Percentiles rank a stretch among this genome's conserved stretches.
phyloP scores from a whole-genome alignment of 2,113 vertebrate genomes.

The Echinops telfairi region DNA sequence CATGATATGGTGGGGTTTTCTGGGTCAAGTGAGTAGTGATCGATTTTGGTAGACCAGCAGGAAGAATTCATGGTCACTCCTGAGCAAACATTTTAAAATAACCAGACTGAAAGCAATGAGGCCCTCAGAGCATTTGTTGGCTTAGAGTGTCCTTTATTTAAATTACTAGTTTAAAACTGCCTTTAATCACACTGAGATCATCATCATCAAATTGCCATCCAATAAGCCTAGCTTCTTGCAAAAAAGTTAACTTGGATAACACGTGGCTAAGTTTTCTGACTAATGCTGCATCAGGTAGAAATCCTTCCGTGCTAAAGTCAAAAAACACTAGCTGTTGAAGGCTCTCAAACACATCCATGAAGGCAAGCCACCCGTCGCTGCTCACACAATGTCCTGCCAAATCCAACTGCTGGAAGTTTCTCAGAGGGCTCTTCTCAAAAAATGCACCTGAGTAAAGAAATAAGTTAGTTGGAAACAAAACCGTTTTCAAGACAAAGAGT shows the following conservation, averaged over 20 bases:
- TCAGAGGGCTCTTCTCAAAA: constrained; percentile 67
- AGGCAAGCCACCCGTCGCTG: constrained; percentile 79
- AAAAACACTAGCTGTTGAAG: constrained; percentile 78
- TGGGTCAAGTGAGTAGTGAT: too few relatives aligned
- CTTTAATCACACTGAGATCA: constrained; percentile 77
- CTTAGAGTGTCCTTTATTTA: constrained; percentile 42
- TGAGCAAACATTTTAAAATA: constrained; percentile 35
- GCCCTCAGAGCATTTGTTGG: not conserved
- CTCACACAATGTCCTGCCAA: constrained; percentile 76
- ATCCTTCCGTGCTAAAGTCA: constrained; percentile 78
- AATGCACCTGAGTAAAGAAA: constrained; percentile 71
- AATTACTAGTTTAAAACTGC: constrained; percentile 76
- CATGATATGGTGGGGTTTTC: too few relatives aligned
- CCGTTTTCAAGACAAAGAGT: not conserved
- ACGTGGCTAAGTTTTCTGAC: constrained; percentile 76
- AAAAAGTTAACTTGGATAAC: constrained; percentile 73
- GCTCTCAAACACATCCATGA: constrained; percentile 72
- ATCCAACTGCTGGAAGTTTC: constrained; percentile 80
- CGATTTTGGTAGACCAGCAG: too few relatives aligned
- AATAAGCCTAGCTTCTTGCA: constrained; percentile 76
- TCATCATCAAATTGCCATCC: constrained; percentile 81
- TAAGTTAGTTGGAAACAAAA: constrained; percentile 33
- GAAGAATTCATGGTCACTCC: too few relatives aligned
- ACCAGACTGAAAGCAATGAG: not conserved
- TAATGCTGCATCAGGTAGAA: constrained; percentile 74